phyloP scores from a whole-genome alignment of 2,797 vertebrate genomes.

The Pyrocephalus nanus region DNA sequence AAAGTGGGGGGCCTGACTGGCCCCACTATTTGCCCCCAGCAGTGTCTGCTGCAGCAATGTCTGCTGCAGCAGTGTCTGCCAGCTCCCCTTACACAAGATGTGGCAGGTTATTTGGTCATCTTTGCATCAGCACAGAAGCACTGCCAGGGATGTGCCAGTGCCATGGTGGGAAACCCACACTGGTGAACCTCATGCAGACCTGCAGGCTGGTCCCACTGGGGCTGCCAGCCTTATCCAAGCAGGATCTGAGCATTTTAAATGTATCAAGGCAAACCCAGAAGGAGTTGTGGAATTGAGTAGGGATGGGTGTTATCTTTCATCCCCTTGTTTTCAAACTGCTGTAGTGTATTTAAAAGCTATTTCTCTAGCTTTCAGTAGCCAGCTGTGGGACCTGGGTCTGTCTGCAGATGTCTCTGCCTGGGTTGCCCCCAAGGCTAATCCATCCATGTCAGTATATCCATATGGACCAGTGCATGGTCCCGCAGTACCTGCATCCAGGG shows the following conservation, averaged over 20 bases:
- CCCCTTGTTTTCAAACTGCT: not conserved
- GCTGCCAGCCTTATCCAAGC: not conserved
- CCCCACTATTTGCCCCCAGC: accelerated
- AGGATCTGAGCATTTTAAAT: not conserved
- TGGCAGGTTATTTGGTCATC: not conserved
- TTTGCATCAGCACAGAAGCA: not conserved
- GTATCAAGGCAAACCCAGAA: not conserved
- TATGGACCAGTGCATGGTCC: not conserved
- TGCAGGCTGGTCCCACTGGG: not conserved
- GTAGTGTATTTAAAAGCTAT: not conserved
- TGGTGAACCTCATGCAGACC: not conserved
- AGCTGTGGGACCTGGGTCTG: not conserved
- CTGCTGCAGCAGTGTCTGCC: not conserved
- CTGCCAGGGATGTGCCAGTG: not conserved
- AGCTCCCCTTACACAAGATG: not conserved
- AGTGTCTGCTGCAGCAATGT: not conserved
- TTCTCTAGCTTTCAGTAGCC: not conserved
- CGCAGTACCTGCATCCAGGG: not conserved
- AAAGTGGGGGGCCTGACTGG: accelerated
- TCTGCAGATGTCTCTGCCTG: not conserved
- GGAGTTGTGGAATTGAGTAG: accelerated
- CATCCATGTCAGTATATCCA: not conserved
- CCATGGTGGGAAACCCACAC: accelerated
- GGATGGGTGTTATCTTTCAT: not conserved
- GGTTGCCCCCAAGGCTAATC: not conserved